phyloP scores from a whole-genome alignment of 2,797 vertebrate species.

The Ctenochaetus hawaiiensis region DNA sequence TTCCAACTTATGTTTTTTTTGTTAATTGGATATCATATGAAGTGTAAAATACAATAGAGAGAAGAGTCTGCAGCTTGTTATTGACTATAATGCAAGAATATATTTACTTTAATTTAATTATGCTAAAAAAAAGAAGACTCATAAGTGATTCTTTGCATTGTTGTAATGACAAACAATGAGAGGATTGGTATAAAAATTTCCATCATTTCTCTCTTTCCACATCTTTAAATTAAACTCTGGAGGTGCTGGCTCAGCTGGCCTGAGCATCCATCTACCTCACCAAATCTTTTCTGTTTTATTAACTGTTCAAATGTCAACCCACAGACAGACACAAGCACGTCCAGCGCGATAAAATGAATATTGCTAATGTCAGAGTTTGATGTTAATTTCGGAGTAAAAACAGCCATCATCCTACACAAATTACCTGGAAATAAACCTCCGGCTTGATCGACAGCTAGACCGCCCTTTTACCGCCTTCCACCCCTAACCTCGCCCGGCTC shows the following conservation, averaged over 20 bases:
- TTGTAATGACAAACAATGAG: conserved; percentile 36
- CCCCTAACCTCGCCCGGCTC: conserved; percentile 22
- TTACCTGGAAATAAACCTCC: conserved; percentile 34
- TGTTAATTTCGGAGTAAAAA: conserved; percentile 51
- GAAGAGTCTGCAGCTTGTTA: conserved; percentile 28
- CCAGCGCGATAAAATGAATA: conserved; percentile 36
- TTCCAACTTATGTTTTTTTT: conserved; percentile 36
- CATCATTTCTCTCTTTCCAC: conserved; percentile 32
- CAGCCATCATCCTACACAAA: conserved; percentile 16
- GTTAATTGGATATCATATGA: conserved; percentile 60
- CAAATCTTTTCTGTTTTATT: conserved; percentile 55
- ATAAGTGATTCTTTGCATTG: conserved; percentile 47
- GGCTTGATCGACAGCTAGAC: conserved; percentile 29
- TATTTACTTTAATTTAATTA: conserved; percentile 56
- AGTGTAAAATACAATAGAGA: conserved; percentile 51
- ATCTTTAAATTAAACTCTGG: conserved; percentile 61
- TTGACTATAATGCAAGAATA: conserved; percentile 38
- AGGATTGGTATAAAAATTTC: conserved; percentile 28
- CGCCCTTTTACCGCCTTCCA: neutral
- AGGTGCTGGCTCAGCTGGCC: conserved; percentile 4
- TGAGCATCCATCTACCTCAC: neutral
- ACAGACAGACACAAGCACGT: conserved; percentile 45
- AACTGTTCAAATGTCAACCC: conserved; percentile 73
- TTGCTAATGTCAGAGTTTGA: conserved; percentile 46
- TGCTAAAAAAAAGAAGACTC: conserved; percentile 35